Percentiles rank a stretch among this genome's conserved stretches.
Conservation (phyloP, 2,113 vertebrate genomes). For the Lepidothrix coronata region DNA sequence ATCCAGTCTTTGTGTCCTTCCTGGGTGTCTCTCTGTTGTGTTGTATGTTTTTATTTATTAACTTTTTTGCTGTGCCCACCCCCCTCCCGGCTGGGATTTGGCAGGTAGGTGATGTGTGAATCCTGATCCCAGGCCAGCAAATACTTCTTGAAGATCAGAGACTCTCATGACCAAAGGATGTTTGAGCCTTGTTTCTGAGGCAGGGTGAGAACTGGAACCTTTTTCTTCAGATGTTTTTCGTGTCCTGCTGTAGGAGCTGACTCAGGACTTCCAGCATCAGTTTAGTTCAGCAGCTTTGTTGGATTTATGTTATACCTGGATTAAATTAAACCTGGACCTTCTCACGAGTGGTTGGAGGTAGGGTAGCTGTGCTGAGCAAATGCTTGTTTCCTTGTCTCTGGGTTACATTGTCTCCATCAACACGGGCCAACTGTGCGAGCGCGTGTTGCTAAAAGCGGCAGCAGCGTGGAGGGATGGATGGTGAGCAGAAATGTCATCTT, state of each 20-base stretch:
- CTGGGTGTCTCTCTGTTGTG: not conserved
- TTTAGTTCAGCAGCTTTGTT: constrained; percentile 5
- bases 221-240: constrained; percentile 12
- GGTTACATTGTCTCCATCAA: not conserved
- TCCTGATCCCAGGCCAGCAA: not conserved
- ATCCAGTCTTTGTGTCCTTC: not conserved
- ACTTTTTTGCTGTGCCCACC: not conserved
- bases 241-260: not conserved
- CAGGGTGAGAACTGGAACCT: constrained; percentile 1
- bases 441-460: not conserved
- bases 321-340: constrained; percentile 13
- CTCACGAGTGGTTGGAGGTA: not conserved
- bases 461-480: not conserved
- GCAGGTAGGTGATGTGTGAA: not conserved
- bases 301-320: not conserved
- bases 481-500: constrained; percentile 3
- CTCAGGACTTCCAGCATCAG: not conserved
- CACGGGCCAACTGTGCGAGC: not conserved
- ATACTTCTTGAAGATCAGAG: not conserved
- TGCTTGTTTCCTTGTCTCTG: not conserved
- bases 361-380: not conserved
- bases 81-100: not conserved
- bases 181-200: not conserved
- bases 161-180: not conserved
- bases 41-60: not conserved